Percentiles rank a stretch among this genome's conserved stretches.
phyloP scores from a whole-genome alignment of 1,140 invertebrate genomes.

The Drosophila yakuba region DNA sequence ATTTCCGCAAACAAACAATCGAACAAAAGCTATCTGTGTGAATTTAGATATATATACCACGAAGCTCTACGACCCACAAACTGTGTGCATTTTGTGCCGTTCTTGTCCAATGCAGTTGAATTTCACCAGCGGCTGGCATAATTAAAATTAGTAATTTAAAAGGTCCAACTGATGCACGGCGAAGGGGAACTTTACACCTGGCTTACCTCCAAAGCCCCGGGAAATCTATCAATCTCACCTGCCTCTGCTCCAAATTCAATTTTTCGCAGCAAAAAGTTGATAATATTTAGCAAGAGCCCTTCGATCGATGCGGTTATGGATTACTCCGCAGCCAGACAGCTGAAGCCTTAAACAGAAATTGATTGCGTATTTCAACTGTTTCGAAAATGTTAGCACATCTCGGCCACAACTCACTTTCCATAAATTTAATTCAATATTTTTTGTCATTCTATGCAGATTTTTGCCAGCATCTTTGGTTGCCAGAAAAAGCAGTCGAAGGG shows the following conservation, averaged over 20 bases:
- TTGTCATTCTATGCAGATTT: conserved; percentile 56
- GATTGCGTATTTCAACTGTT: conserved; percentile 7
- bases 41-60: background rate
- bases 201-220: background rate
- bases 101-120: background rate
- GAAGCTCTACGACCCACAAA: conserved; percentile 2
- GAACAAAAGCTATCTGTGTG: conserved; percentile 19
- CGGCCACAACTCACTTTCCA: background rate
- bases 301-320: conserved; percentile 18
- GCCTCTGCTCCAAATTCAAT: conserved; percentile 26
- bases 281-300: conserved; percentile 27
- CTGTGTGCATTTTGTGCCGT: conserved; percentile 30
- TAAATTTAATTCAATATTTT: conserved; percentile 36
- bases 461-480: background rate
- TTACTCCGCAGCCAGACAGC: conserved; percentile 19
- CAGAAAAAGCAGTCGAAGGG: background rate
- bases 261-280: conserved; percentile 21
- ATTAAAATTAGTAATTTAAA: conserved; percentile 74
- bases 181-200: background rate
- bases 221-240: conserved; percentile 23
- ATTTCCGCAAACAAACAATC: conserved; percentile 65
- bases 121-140: conserved; percentile 7
- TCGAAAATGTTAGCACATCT: background rate
- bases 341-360: conserved; percentile 25
- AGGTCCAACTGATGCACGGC: conserved; percentile 13